Conservation (phyloP, 2,113 vertebrate species). For the Megaceryle maxima region DNA sequence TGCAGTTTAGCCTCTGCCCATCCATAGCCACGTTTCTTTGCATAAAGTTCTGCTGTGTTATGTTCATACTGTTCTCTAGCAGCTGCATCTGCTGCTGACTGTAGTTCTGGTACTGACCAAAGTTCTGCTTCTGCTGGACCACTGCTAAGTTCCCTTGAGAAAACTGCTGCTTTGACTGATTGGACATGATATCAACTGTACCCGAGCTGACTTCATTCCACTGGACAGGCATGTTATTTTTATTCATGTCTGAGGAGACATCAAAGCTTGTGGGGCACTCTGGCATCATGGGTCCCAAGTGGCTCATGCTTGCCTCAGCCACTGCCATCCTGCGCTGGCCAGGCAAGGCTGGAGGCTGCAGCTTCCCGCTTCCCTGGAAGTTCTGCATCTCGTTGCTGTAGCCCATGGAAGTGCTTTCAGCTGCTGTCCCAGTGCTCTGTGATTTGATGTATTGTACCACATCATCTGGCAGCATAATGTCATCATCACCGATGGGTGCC, state of each 20-base stretch:
- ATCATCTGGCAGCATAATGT: slow-evolving; percentile 93
- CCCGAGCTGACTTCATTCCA: slow-evolving; percentile 99
- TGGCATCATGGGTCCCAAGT: slow-evolving; percentile 69
- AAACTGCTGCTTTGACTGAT: slow-evolving; percentile 79
- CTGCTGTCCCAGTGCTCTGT: slow-evolving; percentile 70
- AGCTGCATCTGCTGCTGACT: slow-evolving; percentile 81
- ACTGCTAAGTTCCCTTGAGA: slow-evolving; percentile 81
- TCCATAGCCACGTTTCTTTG: slow-evolving; percentile 74
- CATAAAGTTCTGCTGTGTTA: slow-evolving; percentile 63
- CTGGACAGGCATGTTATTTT: slow-evolving; percentile 95
- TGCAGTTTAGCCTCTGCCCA: slow-evolving; percentile 77
- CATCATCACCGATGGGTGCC: slow-evolving; percentile 81
- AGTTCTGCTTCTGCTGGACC: slow-evolving; percentile 87
- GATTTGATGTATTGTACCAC: slow-evolving; percentile 94
- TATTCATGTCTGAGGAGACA: slow-evolving; percentile 75
- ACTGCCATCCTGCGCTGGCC: slow-evolving; percentile 81
- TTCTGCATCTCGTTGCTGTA: slow-evolving; percentile 75
- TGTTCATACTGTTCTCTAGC: slow-evolving; percentile 74
- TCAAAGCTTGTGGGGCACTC: slow-evolving; percentile 77
- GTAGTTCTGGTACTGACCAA: slow-evolving; percentile 80
- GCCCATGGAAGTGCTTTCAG: slow-evolving; percentile 66
- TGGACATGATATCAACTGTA: slow-evolving; percentile 82
- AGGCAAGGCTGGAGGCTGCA: slow-evolving; percentile 73
- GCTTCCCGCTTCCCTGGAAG: slow-evolving; percentile 74
- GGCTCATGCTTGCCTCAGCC: slow-evolving; percentile 73